Percentiles rank a stretch among this genome's conserved stretches.
Conservation (phyloP, 1,140 invertebrate species). For the Brachystomella parvula region DNA sequence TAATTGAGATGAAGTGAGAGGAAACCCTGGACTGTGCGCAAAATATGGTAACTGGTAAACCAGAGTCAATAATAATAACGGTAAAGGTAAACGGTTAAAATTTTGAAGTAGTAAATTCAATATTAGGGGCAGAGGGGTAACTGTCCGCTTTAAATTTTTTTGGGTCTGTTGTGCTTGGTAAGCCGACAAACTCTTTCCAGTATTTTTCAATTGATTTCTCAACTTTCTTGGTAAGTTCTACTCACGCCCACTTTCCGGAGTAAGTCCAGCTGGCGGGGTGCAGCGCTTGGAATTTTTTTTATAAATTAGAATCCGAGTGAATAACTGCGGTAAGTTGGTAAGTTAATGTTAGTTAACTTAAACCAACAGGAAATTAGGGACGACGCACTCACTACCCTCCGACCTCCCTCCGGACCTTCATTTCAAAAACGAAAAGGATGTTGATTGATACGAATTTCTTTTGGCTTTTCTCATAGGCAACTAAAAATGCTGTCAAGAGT, state of each 20-base stretch:
- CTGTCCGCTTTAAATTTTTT: conserved; percentile 1
- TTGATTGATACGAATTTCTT: conserved; percentile 4
- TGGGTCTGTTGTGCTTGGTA: conserved; percentile 9
- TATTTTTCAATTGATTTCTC: background rate
- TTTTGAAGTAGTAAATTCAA: background rate
- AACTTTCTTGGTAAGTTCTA: background rate
- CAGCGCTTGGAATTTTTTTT: too few species aligned
- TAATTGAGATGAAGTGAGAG: too few species aligned
- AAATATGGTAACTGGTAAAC: background rate
- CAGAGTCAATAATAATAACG: background rate
- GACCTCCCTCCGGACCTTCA: background rate
- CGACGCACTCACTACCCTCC: background rate
- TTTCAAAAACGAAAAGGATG: background rate
- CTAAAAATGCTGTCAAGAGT: background rate
- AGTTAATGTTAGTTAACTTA: background rate
- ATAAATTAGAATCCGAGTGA: too few species aligned
- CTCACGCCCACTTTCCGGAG: background rate
- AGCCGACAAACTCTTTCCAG: conserved; percentile 4
- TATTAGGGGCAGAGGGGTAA: conserved; percentile 8
- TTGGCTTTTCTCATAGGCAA: background rate
- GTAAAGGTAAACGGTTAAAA: conserved; percentile 5
- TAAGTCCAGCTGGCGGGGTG: background rate
- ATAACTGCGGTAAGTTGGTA: conserved; percentile 5
- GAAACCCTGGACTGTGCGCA: too few species aligned
- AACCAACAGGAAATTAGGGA: background rate